Evolutionary conservation across 1,140 invertebrate genomes (phyloP), one percentile per base, ranked within the genome.

Genomic region (Caenorhabditis latens): DNA sequence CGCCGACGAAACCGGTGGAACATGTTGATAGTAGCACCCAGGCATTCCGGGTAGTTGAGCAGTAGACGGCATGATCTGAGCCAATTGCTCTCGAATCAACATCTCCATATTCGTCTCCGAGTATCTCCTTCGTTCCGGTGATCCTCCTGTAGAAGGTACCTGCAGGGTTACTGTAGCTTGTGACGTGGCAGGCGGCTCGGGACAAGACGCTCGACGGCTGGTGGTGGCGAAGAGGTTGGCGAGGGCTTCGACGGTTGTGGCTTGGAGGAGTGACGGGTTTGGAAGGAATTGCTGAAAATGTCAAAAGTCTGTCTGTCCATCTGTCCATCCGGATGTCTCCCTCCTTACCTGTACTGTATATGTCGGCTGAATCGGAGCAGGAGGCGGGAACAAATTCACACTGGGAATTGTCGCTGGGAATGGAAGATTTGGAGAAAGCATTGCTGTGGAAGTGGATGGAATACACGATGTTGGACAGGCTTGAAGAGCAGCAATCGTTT

Each of bases 41-140:
- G 71, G 71, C 71, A 79, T 79, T 53, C 71, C 71, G 19, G 71
- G 71, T n/a, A 79, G 71, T 9, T 79, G 71, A 46, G 71, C 43
- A 24, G 71, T 79, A 0, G 21, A 11, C 2, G 71, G 71, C 71
- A 79, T 79, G 7, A 79, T 50, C 53, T 79, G 71, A 11, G 71
- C 71, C 43, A 79, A 13, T 14, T 79, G 71, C 13, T 79, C 71
- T 4, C 71, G 43, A 2, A 79, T 48, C 46, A 79, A 24, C 7
- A 24, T 40, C 21, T 79, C 71, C 46, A 79, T 53, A 50, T 16
- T 79, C 6, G 71, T 79, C n/a, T 79, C 71, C 6, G 71, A 79
- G 14, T 79, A 79, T 2, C 71, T 46, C 14, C 71, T 46, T 24
- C 71, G 19, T 53, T 79, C 71, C 0, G 71, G 71, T 5, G 71